Percentiles rank a stretch among this genome's conserved stretches.
phyloP scores from a whole-genome alignment of 2,888 invertebrate species.

The Acanthosoma haemorrhoidale region DNA sequence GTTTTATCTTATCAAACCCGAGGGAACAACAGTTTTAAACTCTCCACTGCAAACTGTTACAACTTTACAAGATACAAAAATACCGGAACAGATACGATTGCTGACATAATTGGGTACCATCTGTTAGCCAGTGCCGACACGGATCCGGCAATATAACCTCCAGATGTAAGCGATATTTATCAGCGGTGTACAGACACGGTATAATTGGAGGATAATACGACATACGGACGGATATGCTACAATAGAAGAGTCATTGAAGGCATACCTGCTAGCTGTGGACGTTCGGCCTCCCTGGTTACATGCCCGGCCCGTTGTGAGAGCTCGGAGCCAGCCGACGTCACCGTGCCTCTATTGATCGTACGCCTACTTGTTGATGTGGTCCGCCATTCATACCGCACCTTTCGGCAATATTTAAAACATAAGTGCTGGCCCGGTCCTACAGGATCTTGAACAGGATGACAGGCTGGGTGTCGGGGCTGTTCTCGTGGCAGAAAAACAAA shows the following conservation, averaged over 20 bases:
- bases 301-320: not conserved
- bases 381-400: slow-evolving; percentile 10
- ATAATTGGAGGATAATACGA: not conserved
- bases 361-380: slow-evolving; percentile 14
- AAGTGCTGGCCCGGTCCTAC: no score
- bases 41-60: no score
- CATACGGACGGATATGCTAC: not conserved
- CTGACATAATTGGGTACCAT: not conserved
- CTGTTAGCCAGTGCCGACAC: not conserved
- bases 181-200: not conserved
- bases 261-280: not conserved
- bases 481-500: no score
- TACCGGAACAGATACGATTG: no score
- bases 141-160: not conserved
- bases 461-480: no score
- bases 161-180: not conserved
- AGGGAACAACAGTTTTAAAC: no score
- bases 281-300: slow-evolving; percentile 7
- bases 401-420: not conserved
- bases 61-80: no score
- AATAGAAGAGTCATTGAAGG: no score
- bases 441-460: no score
- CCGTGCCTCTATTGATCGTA: not conserved
- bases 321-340: not conserved
- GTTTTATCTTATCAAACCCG: no score